Conservation (phyloP, 2,797 vertebrate genomes). For the Morelia viridis region DNA sequence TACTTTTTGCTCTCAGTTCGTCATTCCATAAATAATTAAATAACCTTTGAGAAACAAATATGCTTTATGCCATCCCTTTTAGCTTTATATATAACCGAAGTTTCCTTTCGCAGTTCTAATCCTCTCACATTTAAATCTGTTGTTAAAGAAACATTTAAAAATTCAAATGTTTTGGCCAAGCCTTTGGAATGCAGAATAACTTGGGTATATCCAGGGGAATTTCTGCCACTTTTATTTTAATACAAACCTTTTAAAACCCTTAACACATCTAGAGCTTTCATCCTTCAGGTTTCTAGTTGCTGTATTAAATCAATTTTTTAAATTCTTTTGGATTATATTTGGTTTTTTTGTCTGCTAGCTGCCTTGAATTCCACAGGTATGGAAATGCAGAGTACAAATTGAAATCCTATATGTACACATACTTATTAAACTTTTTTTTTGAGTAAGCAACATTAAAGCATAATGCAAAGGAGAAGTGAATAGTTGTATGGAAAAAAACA, state of each 20-base stretch:
- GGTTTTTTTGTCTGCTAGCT: background rate
- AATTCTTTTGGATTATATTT: background rate
- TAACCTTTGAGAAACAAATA: background rate
- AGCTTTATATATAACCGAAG: background rate
- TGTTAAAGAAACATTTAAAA: background rate
- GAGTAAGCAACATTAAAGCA: background rate
- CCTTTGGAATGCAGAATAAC: background rate
- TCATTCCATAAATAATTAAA: background rate
- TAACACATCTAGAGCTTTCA: background rate
- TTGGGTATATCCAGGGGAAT: background rate
- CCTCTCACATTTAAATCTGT: background rate
- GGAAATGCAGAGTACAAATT: background rate
- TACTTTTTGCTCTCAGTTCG: background rate
- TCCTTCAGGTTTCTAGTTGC: background rate
- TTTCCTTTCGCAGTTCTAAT: background rate
- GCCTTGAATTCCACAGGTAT: background rate
- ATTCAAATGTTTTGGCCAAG: background rate
- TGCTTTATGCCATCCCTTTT: background rate
- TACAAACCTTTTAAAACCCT: background rate
- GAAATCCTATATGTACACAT: background rate
- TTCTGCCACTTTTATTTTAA: background rate
- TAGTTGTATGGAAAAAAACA: background rate
- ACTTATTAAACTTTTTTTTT: background rate
- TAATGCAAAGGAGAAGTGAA: background rate
- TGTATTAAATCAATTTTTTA: background rate